phyloP scores from a whole-genome alignment of 2,113 vertebrate genomes.

The Callopanchax toddi region DNA sequence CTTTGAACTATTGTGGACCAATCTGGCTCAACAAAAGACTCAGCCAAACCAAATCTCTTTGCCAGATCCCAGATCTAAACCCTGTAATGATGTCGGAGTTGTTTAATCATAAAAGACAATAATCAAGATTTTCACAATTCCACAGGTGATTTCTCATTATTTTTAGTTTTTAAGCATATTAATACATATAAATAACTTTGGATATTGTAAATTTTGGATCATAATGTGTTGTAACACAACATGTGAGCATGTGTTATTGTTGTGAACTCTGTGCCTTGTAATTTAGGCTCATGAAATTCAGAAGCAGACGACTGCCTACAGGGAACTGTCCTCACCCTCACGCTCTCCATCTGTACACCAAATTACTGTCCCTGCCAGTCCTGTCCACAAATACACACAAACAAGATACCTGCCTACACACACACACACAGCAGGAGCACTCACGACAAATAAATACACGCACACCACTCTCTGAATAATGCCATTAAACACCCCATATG shows the following conservation, averaged over 20 bases:
- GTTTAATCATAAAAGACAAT: slow-evolving; percentile 35
- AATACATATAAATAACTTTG: not conserved
- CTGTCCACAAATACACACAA: slow-evolving; percentile 40
- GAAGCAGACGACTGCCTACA: slow-evolving; percentile 66
- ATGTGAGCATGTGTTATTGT: slow-evolving; percentile 35
- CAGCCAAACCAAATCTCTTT: slow-evolving; percentile 38
- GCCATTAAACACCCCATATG: slow-evolving; percentile 19
- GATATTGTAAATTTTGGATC: slow-evolving; percentile 17
- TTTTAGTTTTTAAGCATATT: not conserved
- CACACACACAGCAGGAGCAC: slow-evolving; percentile 7
- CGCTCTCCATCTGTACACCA: slow-evolving; percentile 76
- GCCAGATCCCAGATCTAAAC: slow-evolving; percentile 47
- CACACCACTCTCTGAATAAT: slow-evolving; percentile 27
- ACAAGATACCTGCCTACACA: slow-evolving; percentile 24
- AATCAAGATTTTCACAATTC: slow-evolving; percentile 1
- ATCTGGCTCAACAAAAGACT: slow-evolving; percentile 60
- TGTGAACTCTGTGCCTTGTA: slow-evolving; percentile 24
- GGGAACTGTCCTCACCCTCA: slow-evolving; percentile 73
- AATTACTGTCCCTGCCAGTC: slow-evolving; percentile 53
- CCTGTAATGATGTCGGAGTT: slow-evolving; percentile 32
- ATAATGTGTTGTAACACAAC: slow-evolving; percentile 13
- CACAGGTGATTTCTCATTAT: not conserved
- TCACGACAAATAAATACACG: not conserved
- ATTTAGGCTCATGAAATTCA: slow-evolving; percentile 33
- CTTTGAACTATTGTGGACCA: slow-evolving; percentile 47